Evolutionary conservation across 2,797 vertebrate genomes (phyloP), one percentile per base, ranked within the genome.

Genomic region (Heliangelus exortis): DNA sequence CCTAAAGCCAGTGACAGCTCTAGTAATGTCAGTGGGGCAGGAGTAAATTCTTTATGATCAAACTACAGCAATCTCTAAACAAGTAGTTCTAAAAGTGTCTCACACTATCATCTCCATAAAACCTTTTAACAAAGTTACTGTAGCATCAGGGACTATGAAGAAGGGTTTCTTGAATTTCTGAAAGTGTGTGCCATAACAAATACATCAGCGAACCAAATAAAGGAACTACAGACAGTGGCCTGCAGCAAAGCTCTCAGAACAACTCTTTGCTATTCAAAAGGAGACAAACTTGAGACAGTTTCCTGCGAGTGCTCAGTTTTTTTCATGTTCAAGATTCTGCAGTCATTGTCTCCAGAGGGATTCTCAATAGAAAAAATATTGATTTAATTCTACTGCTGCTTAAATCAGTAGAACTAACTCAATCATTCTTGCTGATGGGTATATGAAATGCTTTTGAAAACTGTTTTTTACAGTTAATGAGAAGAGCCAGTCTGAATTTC

Each of bases 371-470:
- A 69, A 78, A 77, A 90, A 81, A 67, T 69, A 79, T 18, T 79
- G 66, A 69, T 58, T 33, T 79, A 82, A 33, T 63, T 54, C 71
- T 82, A 58, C 69, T 92, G 61, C 43, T 90, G n/a, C 36, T 95
- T 83, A 57, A 79, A 79, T 94, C 19, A 26, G 18, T 53, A 50
- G 50, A 84, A 68, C n/a, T 66, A 72, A 87, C 26, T 67, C 26
- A 28, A 29, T 19, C 4, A 8, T 53, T 92, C 82, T 63, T 69
- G 36, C 36, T 50, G 41, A 50, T 67, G 34, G 28, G 14, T 59
- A 11, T 39, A 39, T 9, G 9, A 76, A 51, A 47, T 47, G 7
- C 25, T 76, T 94, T 67, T 53, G 45, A 84, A 86, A 93, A 51
- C 29, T 29, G 3, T 39, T 14, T 54, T 57, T 59, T 61, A 3